Evolutionary conservation across 1,140 invertebrate genomes (phyloP).

Genomic region (Bombus haemorrhoidalis): DNA sequence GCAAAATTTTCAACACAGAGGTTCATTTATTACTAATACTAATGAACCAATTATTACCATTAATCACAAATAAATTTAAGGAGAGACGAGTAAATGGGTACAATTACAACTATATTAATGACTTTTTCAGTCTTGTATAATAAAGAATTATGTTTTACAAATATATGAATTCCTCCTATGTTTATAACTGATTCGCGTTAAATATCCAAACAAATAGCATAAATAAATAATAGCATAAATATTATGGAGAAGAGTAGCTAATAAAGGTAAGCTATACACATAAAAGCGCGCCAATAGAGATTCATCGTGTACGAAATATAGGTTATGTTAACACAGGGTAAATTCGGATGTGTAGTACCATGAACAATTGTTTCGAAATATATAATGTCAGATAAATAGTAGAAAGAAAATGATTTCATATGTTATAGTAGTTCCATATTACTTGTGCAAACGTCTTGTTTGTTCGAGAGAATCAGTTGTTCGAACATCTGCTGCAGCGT

Average conservation of each 20-base stretch:
- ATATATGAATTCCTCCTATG: neutral
- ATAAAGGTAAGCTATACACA: neutral
- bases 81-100: neutral
- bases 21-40: neutral
- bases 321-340: constrained; percentile 29
- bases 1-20: neutral
- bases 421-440: constrained; percentile 30
- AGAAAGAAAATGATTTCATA: constrained; percentile 3
- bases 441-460: constrained; percentile 80
- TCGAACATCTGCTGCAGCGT: constrained; percentile 75
- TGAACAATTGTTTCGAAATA: neutral
- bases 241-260: neutral
- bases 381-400: neutral
- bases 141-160: neutral
- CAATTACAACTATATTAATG: neutral
- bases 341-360: neutral
- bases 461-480: constrained; percentile 75
- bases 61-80: neutral
- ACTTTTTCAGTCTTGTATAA: neutral
- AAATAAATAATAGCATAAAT: neutral
- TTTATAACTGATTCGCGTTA: neutral
- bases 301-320: constrained; percentile 17
- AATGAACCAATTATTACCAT: neutral
- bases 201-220: neutral
- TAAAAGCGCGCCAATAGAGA: constrained; percentile 35